Percentiles rank a stretch among this genome's conserved stretches.
Evolutionary conservation across 2,797 vertebrate genomes (phyloP).

Genomic region (Chaetophractus vellerosus): DNA sequence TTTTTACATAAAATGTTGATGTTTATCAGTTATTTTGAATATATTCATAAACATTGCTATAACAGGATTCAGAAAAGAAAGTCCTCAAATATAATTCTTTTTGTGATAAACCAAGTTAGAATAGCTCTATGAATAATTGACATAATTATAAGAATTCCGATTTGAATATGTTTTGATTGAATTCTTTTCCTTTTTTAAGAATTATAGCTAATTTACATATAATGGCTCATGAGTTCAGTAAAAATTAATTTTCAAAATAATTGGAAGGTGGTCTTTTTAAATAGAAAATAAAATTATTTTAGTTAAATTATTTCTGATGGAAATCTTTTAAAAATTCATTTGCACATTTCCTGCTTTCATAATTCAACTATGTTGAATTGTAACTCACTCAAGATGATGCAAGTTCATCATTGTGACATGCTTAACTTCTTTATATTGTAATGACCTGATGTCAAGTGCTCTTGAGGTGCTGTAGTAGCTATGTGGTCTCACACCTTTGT

Average conservation of each 20-base stretch:
- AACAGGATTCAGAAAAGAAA: not conserved
- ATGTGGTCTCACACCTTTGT: not conserved
- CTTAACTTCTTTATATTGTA: not conserved
- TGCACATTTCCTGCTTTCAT: conserved; percentile 23
- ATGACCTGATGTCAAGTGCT: not conserved
- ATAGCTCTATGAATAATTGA: not conserved
- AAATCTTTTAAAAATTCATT: conserved; percentile 42
- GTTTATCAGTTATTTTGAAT: conserved; percentile 26
- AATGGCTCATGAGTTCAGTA: not conserved
- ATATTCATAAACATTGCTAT: not conserved
- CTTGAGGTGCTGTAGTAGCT: not conserved
- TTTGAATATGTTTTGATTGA: conserved; percentile 7
- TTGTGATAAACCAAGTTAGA: not conserved
- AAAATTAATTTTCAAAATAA: conserved; percentile 42
- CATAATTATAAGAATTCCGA: not conserved
- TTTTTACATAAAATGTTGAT: conserved; percentile 35
- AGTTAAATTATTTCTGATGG: conserved; percentile 26
- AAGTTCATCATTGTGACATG: conserved; percentile 1
- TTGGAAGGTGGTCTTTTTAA: conserved; percentile 7
- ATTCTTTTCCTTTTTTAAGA: conserved; percentile 40
- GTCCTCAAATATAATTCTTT: not conserved
- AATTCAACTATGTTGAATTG: not conserved
- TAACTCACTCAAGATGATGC: not conserved
- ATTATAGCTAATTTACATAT: not conserved
- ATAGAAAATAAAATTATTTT: not conserved